Evolutionary conservation across 2,888 invertebrate species (phyloP).

Genomic region (Periphyllus acericola): DNA sequence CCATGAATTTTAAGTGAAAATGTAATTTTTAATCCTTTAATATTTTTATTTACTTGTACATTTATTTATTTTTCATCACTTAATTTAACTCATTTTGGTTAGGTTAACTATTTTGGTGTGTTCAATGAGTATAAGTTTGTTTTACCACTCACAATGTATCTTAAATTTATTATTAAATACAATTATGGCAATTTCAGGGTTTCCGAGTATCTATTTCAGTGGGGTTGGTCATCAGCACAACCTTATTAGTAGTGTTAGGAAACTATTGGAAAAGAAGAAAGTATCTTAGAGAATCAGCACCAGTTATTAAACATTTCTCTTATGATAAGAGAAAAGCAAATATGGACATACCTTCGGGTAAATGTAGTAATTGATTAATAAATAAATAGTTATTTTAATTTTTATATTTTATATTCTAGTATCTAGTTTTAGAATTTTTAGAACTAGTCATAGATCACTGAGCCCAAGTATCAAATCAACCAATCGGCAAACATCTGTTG

Average conservation of each 20-base stretch:
- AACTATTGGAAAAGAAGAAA: conserved; percentile 51
- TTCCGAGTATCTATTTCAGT: conserved; percentile 46
- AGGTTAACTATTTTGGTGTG: too few relatives aligned
- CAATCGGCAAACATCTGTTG: conserved; percentile 69
- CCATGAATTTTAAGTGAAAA: too few relatives aligned
- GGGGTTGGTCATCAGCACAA: conserved; percentile 19
- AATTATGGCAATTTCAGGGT: conserved; percentile 15
- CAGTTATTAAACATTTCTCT: conserved; percentile 44
- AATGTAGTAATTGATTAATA: not conserved
- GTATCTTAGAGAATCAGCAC: conserved; percentile 28
- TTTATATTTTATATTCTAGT: conserved; percentile 24
- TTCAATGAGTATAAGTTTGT: too few relatives aligned
- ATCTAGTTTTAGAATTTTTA: conserved; percentile 57
- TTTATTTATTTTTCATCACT: too few relatives aligned
- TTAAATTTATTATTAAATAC: too few relatives aligned
- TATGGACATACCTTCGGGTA: conserved; percentile 51
- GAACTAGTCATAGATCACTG: conserved; percentile 60
- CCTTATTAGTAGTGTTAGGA: conserved; percentile 35
- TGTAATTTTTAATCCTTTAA: too few relatives aligned
- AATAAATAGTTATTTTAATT: not conserved
- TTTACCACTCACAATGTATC: too few relatives aligned
- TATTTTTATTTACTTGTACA: too few relatives aligned
- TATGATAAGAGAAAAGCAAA: conserved; percentile 47
- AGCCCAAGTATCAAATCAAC: conserved; percentile 65
- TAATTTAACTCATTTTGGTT: too few relatives aligned